Evolutionary conservation across 2,797 vertebrate species (phyloP), one percentile per base, ranked within the genome.

Genomic region (Gobionotothen gibberifrons): DNA sequence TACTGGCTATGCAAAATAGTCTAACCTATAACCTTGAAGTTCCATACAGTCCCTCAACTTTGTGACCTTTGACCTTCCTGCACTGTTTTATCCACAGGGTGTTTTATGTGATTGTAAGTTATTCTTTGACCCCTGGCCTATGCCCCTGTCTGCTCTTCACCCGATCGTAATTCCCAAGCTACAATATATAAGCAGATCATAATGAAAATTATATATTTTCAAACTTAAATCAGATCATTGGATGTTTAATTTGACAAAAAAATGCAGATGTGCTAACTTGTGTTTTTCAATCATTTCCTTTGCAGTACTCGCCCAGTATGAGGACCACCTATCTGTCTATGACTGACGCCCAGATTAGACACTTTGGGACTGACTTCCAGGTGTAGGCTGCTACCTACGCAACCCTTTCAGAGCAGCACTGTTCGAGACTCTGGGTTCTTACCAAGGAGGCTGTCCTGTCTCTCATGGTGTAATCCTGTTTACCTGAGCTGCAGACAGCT

Each of bases 251-350:
- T 57, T 19, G 53, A 73, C 51, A 26, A 42, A 2, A 54, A 56
- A 2, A 44, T 72, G 16, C 65, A 69, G 19, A 52, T 79, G 10
- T 47, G 2, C 73, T 83, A 46, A 90, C 54, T 7, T 68, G 1
- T 76, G 13, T 61, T 43, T 78, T 76, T 59, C 9, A 2, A 39
- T 53, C 9, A 0, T 82, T 79, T 84, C 46, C 69, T 76, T 42
- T 72, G 19, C 91, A 99, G 98, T 99, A 99, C 92, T 96, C 97
- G 3, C 97, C 98, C 87, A 98, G 96, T 94, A 98, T 98, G 98
- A 96, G 96, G 88, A 95, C 95, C 87, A 96, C 97, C 64, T 99
- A 99, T 94, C 95, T 97, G 69, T 95, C 97, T 1, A 96, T 97
- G 93, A 96, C 94, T n/a, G 96, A 98, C 5, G 95, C 96, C 77